phyloP scores from a whole-genome alignment of 1,140 invertebrate species.

The Hermetia illucens region DNA sequence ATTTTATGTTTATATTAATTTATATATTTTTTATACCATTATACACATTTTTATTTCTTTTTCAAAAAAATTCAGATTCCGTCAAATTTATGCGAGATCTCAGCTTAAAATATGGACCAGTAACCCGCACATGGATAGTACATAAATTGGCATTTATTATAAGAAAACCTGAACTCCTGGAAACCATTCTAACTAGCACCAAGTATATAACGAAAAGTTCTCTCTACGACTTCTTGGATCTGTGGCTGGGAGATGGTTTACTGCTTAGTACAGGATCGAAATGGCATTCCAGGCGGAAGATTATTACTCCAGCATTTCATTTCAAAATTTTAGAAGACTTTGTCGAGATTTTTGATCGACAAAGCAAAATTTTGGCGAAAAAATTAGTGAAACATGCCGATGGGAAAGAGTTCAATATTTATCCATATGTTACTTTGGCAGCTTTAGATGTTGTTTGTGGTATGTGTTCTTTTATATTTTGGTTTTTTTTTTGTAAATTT shows the following conservation, averaged over 20 bases:
- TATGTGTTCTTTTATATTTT: not conserved
- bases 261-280: conserved; percentile 29
- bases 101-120: too few species aligned
- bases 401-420: conserved; percentile 35
- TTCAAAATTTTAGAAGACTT: conserved; percentile 59
- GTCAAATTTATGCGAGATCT: too few species aligned
- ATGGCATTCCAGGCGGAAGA: conserved; percentile 26
- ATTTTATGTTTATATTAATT: too few species aligned
- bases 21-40: too few species aligned
- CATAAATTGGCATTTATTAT: not conserved
- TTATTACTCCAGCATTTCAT: conserved; percentile 66
- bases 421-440: not conserved
- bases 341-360: conserved; percentile 36
- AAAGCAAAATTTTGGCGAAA: conserved; percentile 39
- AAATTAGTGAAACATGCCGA: conserved; percentile 35
- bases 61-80: too few species aligned
- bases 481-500: conserved; percentile 6
- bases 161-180: not conserved
- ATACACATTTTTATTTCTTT: too few species aligned
- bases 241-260: conserved; percentile 50
- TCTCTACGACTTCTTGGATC: conserved; percentile 32
- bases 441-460: not conserved
- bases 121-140: too few species aligned
- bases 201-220: not conserved
- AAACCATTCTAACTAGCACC: not conserved